Percentiles rank a stretch among this genome's conserved stretches.
phyloP scores from a whole-genome alignment of 2,797 vertebrate species.

The Spea hammondii region DNA sequence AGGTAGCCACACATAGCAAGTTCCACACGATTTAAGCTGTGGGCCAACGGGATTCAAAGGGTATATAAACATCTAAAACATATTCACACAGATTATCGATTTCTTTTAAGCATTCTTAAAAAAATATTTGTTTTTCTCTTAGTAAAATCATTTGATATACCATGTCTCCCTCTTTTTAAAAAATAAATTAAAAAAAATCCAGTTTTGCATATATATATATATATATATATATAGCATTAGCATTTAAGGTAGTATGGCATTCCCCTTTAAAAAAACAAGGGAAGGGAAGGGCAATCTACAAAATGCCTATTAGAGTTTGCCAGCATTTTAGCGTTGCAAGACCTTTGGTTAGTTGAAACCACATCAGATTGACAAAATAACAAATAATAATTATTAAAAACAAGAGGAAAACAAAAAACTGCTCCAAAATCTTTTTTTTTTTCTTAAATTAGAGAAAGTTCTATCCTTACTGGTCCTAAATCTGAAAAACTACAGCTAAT shows the following conservation, averaged over 20 bases:
- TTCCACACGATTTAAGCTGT: conserved; percentile 73
- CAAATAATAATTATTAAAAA: conserved; percentile 65
- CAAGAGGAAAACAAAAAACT: conserved; percentile 73
- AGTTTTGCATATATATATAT: conserved; percentile 84
- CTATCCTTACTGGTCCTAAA: conserved; percentile 98
- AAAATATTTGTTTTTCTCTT: conserved; percentile 83
- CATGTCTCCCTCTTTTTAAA: conserved; percentile 87
- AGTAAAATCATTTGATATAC: conserved; percentile 88
- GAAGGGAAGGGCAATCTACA: conserved; percentile 76
- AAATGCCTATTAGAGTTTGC: conserved; percentile 83
- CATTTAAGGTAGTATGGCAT: conserved; percentile 99
- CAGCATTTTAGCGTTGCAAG: conserved; percentile 88
- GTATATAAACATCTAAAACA: conserved; percentile 83
- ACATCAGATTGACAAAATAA: conserved; percentile 84
- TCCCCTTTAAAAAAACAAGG: conserved; percentile 87
- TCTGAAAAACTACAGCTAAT: conserved; percentile 91
- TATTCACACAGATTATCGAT: conserved; percentile 79
- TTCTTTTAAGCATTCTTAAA: conserved; percentile 85
- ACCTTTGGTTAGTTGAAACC: conserved; percentile 99
- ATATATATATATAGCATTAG: conserved; percentile 81
- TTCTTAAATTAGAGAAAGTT: conserved; percentile 91
- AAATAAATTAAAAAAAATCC: conserved; percentile 83
- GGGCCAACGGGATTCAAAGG: conserved; percentile 76
- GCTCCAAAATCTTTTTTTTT: conserved; percentile 73
- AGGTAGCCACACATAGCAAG: conserved; percentile 72